phyloP scores from a whole-genome alignment of 1,140 invertebrate species.

The Brachionus paranguensis region DNA sequence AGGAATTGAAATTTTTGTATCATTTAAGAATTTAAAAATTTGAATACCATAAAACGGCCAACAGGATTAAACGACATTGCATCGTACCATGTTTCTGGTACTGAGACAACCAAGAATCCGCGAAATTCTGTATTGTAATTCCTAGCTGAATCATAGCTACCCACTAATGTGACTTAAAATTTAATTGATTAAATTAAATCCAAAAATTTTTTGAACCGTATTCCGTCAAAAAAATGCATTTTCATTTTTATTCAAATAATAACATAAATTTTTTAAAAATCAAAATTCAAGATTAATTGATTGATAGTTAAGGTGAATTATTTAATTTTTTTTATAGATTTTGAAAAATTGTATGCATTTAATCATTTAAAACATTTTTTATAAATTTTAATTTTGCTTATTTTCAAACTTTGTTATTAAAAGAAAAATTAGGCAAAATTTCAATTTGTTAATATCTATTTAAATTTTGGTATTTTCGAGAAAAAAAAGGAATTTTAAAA shows the following conservation, averaged over 20 bases:
- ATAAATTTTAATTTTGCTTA: no score
- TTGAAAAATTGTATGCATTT: no score
- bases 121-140: neutral
- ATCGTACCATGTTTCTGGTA: slow-evolving; percentile 24
- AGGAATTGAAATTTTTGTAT: neutral
- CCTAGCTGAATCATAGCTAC: neutral
- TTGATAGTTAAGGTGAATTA: no score
- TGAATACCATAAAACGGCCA: slow-evolving; percentile 26
- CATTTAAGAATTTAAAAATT: neutral
- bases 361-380: no score
- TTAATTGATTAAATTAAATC: neutral
- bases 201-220: no score
- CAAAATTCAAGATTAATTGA: neutral
- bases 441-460: neutral
- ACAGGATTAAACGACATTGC: slow-evolving; percentile 8
- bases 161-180: neutral
- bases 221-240: no score
- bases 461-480: neutral
- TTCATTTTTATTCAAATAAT: no score
- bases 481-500: neutral
- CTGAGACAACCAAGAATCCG: slow-evolving; percentile 22
- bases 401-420: no score
- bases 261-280: no score
- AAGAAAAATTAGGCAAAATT: neutral
- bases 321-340: no score